These are phyloP conservation scores for Catharus minimus DNA, from an alignment of 2,113 vertebrate species.

Conservation along the genomic window DNA sequence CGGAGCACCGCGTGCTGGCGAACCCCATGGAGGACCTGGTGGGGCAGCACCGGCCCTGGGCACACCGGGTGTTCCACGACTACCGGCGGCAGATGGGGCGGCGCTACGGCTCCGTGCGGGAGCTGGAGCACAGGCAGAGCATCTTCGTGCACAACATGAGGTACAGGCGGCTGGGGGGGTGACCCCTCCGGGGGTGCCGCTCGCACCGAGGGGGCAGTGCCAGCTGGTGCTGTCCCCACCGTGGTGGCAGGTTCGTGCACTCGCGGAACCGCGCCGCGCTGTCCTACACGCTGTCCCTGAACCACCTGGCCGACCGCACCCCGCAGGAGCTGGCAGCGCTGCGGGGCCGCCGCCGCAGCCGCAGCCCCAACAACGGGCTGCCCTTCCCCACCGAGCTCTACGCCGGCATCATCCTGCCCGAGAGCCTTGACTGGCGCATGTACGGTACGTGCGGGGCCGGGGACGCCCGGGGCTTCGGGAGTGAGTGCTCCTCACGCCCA, in stretches of 20 bases:
- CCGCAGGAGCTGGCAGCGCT: constrained; percentile 68
- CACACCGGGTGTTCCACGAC: constrained; percentile 70
- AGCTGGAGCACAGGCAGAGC: constrained; percentile 78
- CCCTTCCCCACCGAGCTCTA: constrained; percentile 65
- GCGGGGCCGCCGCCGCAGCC: constrained; percentile 58
- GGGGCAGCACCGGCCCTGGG: constrained; percentile 66
- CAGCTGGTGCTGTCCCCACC: neutral
- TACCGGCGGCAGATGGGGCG: constrained; percentile 72
- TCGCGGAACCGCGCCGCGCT: constrained; percentile 79
- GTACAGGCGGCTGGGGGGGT: neutral
- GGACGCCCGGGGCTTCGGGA: accelerated
- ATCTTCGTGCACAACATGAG: constrained; percentile 82
- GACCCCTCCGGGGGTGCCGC: neutral
- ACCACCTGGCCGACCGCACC: constrained; percentile 77
- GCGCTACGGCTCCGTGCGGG: constrained; percentile 50
- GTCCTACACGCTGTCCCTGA: constrained; percentile 74
- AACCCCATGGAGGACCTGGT: constrained; percentile 85
- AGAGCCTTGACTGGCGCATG: constrained; percentile 80
- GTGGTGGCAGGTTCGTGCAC: constrained; percentile 69
- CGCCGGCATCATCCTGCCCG: constrained; percentile 64
- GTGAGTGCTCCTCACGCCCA: accelerated
- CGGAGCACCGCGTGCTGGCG: constrained; percentile 77
- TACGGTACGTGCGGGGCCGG: constrained; percentile 44
- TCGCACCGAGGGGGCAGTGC: accelerated
- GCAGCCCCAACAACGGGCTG: constrained; percentile 68